Conservation (phyloP, 2,113 vertebrate species). For the Cisticola juncidis region DNA sequence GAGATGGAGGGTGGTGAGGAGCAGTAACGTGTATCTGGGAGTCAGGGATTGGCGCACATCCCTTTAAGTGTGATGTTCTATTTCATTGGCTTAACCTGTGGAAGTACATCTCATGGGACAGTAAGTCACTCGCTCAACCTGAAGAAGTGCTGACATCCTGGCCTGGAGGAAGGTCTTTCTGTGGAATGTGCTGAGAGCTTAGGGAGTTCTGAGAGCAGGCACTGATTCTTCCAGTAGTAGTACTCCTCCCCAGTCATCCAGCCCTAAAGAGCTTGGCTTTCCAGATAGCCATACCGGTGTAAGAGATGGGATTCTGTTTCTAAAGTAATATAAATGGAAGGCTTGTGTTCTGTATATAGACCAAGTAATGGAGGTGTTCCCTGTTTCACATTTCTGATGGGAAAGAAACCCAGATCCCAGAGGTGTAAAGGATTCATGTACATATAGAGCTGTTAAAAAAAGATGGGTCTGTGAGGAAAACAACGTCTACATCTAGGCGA, state of each 20-base stretch:
- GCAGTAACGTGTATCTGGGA: rapidly evolving
- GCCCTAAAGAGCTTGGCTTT: background rate
- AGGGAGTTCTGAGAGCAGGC: background rate
- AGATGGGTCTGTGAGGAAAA: background rate
- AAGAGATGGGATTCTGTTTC: background rate
- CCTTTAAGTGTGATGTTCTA: too few relatives aligned
- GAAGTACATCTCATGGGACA: background rate
- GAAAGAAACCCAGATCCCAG: background rate
- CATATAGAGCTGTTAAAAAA: background rate
- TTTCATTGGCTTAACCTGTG: background rate
- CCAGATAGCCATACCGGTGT: background rate
- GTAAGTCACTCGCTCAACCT: background rate
- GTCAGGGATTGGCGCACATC: background rate
- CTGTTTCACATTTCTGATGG: background rate
- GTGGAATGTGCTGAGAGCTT: background rate
- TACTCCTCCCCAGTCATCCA: background rate
- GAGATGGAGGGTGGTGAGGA: background rate
- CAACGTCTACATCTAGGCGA: background rate
- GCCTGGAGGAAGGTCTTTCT: background rate
- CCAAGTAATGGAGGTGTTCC: background rate
- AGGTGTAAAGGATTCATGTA: rapidly evolving
- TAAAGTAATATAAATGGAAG: background rate
- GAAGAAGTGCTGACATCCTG: background rate
- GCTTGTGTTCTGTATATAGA: background rate
- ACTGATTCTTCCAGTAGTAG: background rate